Evolutionary conservation across 2,113 vertebrate species (phyloP), one percentile per base, ranked within the genome.

Genomic region (Pelodiscus sinensis): DNA sequence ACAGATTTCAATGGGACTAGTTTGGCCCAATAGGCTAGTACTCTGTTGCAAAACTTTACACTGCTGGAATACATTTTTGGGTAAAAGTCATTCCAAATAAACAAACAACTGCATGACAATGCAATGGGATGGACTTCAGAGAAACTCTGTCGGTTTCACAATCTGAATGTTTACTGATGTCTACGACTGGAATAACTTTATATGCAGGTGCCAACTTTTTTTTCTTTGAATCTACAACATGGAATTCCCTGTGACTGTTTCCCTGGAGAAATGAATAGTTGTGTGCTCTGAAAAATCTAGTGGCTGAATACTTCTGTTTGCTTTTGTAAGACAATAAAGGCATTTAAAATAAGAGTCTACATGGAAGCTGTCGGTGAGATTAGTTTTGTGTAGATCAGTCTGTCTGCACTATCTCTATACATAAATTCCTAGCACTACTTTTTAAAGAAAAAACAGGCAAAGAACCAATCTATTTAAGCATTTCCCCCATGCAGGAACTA

Each of bases 351-450:
- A 79, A 86, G 68, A 52, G 2, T 92, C 95, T 92, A 88, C n/a
- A 16, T 55, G 89, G 51, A 92, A 93, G 44, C 58, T 92, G 85
- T 92, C 84, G 83, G 31, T 9, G 5, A 79, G 25, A 86, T 82
- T 84, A 44, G 89, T 92, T 94, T 87, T 93, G 52, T 56, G 57
- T 54, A 91, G 51, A 93, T 92, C 89, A 93, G 54, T 94, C 87
- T 92, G 55, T 88, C 81, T 6, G 0, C 68, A 82, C 92, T 90
- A 78, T 71, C 81, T 93, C 78, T 79, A 6, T 56, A 85, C 73
- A 91, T 83, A 88, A 19, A 73, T 92, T 94, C 71, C 62, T 91
- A 88, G 55, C 31, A 80, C 62, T 84, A 88, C 71, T 29, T 68
- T 52, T 94, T 78, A 84, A 54, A 88, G 60, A 93, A 31, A 54